These are phyloP conservation scores for Andrena fulva DNA, from an alignment of 2,888 invertebrate species.

Conservation along the genomic window DNA sequence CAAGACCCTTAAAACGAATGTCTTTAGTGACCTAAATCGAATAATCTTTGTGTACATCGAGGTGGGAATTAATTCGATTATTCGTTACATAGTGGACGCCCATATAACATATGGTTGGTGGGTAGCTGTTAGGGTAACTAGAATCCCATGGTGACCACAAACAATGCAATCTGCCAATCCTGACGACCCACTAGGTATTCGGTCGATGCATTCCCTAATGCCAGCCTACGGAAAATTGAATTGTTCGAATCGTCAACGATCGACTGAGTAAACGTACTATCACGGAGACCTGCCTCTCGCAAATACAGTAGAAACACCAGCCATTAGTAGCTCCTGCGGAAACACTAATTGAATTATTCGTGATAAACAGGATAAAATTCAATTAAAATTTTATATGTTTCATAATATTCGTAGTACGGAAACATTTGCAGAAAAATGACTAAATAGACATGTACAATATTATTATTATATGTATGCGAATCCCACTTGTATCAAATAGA, in stretches of 20 bases:
- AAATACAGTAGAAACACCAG: background rate
- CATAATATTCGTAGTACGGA: too few relatives aligned
- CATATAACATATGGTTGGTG: conserved; percentile 65
- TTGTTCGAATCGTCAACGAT: conserved; percentile 63
- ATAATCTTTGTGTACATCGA: background rate
- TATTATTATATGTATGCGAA: too few relatives aligned
- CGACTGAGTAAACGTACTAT: conserved; percentile 47
- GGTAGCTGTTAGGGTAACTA: conserved; percentile 63
- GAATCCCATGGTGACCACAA: conserved; percentile 63
- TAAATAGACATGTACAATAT: too few relatives aligned
- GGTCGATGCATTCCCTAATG: conserved; percentile 68
- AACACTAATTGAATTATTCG: background rate
- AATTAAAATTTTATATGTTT: background rate
- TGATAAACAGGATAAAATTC: background rate
- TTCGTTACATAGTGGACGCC: conserved; percentile 1
- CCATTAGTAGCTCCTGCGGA: background rate
- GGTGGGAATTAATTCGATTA: background rate
- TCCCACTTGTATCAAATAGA: too few relatives aligned
- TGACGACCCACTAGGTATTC: conserved; percentile 57
- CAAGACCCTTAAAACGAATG: too few relatives aligned
- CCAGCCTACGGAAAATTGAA: conserved; percentile 70
- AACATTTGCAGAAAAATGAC: too few relatives aligned
- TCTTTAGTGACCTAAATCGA: too few relatives aligned
- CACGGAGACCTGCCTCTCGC: background rate
- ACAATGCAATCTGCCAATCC: conserved; percentile 47